phyloP scores from a whole-genome alignment of 2,113 vertebrate genomes.

The Archocentrus centrarchus region DNA sequence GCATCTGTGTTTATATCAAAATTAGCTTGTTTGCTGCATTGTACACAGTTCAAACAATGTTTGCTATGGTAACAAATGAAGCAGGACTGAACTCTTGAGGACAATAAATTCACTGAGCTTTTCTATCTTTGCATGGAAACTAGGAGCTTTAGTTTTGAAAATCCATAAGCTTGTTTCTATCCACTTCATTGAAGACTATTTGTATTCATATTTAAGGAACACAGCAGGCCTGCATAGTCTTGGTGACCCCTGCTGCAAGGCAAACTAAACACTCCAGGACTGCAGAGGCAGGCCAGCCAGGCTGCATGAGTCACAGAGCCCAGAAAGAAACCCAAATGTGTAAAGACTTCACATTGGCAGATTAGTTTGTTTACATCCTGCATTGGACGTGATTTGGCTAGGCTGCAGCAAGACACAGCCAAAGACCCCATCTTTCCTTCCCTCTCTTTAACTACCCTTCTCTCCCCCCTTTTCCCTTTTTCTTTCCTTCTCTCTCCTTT shows the following conservation, averaged over 20 bases:
- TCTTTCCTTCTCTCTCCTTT: not conserved
- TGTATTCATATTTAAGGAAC: conserved; percentile 1
- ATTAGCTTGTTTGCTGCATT: not conserved
- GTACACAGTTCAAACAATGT: not conserved
- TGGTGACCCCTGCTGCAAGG: conserved; percentile 61
- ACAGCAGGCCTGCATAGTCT: conserved; percentile 30
- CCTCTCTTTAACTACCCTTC: conserved; percentile 39
- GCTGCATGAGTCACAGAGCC: conserved; percentile 63
- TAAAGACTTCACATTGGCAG: conserved; percentile 73
- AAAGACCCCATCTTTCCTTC: conserved; percentile 49
- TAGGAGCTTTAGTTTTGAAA: not conserved
- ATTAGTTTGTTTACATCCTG: conserved; percentile 79
- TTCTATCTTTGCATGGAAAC: not conserved
- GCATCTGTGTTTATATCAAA: not conserved
- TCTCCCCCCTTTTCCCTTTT: not conserved
- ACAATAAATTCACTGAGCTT: not conserved
- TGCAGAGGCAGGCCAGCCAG: conserved; percentile 40
- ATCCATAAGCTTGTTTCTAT: not conserved
- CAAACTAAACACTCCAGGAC: conserved; percentile 59
- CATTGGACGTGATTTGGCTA: conserved; percentile 69
- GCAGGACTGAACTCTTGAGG: not conserved
- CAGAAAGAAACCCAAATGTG: conserved; percentile 61
- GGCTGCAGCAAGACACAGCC: conserved; percentile 49
- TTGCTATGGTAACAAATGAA: not conserved
- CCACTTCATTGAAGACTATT: not conserved